Conservation (phyloP, 2,113 vertebrate genomes). For the Oncorhynchus clarkii region DNA sequence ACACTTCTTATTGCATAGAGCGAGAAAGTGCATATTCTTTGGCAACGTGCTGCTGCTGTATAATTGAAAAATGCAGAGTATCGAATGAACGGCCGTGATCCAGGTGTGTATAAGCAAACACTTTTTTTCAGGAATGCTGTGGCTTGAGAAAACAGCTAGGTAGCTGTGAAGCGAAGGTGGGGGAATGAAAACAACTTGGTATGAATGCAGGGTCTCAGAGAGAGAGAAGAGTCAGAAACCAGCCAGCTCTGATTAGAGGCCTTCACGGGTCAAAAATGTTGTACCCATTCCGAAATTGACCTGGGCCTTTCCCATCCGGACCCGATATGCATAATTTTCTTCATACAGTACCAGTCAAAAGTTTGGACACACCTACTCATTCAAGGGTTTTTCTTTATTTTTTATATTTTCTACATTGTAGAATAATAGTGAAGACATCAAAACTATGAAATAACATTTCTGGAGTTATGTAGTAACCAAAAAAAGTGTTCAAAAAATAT, state of each 20-base stretch:
- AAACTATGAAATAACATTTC: too few relatives aligned
- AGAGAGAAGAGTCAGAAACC: slow-evolving; percentile 56
- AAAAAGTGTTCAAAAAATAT: too few relatives aligned
- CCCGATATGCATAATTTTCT: too few relatives aligned
- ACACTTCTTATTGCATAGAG: slow-evolving; percentile 12
- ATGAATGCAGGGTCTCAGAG: slow-evolving; percentile 74
- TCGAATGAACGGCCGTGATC: slow-evolving; percentile 55
- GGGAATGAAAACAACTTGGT: slow-evolving; percentile 72
- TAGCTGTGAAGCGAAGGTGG: slow-evolving; percentile 49
- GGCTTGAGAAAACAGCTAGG: slow-evolving; percentile 66
- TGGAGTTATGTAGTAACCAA: too few relatives aligned
- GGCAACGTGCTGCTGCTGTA: slow-evolving; percentile 10
- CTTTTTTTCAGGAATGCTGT: slow-evolving; percentile 55
- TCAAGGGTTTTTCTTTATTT: too few relatives aligned
- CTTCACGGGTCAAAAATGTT: too few relatives aligned
- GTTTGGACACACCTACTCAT: too few relatives aligned
- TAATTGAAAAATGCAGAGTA: slow-evolving; percentile 51
- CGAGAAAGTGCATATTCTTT: slow-evolving; percentile 23
- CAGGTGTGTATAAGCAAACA: slow-evolving; percentile 60
- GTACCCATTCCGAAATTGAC: too few relatives aligned
- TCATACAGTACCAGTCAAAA: too few relatives aligned
- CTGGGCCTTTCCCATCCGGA: too few relatives aligned
- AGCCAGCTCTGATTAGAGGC: slow-evolving; percentile 26
- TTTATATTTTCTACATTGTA: too few relatives aligned
- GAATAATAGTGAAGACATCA: too few relatives aligned